These are phyloP conservation scores for Matsumurasca onukii DNA, from an alignment of 1,140 invertebrate species.

Conservation along the genomic window DNA sequence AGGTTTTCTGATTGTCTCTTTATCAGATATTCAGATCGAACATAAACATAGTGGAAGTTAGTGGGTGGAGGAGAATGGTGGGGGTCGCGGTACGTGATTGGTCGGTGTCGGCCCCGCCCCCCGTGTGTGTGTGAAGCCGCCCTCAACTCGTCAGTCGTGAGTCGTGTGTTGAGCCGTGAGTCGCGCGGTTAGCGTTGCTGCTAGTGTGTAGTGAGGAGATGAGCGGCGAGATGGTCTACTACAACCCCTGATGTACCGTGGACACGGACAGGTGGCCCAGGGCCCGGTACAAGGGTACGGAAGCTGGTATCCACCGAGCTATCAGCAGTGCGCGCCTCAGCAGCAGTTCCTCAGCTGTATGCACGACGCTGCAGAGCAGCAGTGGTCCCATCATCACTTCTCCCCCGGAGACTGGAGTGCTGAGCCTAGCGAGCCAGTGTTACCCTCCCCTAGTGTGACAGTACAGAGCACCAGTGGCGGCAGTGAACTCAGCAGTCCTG, in stretches of 20 bases:
- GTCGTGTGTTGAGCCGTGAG: too few species aligned
- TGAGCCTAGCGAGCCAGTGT: slow-evolving; percentile 18
- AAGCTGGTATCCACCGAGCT: slow-evolving; percentile 21
- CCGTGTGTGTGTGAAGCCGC: background rate
- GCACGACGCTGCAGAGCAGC: slow-evolving; percentile 35
- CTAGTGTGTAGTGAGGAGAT: slow-evolving; percentile 9
- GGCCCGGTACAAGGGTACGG: background rate
- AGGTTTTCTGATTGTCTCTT: slow-evolving; percentile 24
- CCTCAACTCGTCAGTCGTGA: background rate
- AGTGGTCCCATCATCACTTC: slow-evolving; percentile 27
- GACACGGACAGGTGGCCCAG: slow-evolving; percentile 14
- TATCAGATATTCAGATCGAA: slow-evolving; percentile 12
- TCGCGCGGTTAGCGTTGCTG: too few species aligned
- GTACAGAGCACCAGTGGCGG: slow-evolving; percentile 18
- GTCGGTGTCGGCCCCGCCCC: background rate
- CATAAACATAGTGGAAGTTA: slow-evolving; percentile 9
- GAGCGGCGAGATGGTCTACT: slow-evolving; percentile 16
- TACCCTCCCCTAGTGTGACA: slow-evolving; percentile 30
- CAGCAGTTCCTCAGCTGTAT: slow-evolving; percentile 40
- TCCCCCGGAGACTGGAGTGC: slow-evolving; percentile 24
- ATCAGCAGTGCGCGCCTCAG: slow-evolving; percentile 27
- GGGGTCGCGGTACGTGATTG: background rate
- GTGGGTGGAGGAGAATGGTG: background rate
- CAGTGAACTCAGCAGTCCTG: slow-evolving; percentile 9
- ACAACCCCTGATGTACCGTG: slow-evolving; percentile 27